phyloP scores from a whole-genome alignment of 2,113 vertebrate species.

The Peromyscus californicus region DNA sequence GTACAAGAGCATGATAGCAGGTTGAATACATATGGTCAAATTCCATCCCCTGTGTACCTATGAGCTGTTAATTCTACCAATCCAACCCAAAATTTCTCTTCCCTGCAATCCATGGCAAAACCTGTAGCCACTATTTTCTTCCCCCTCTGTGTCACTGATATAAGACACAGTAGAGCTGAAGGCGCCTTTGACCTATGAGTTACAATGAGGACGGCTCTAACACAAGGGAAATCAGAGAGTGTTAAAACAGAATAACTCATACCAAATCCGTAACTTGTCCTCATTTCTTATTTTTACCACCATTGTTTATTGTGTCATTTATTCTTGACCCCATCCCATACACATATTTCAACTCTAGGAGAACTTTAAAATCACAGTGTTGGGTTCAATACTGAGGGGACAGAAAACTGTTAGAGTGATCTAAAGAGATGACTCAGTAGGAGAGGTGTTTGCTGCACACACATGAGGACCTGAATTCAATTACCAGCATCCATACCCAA shows the following conservation, averaged over 20 bases:
- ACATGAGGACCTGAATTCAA: too few relatives aligned
- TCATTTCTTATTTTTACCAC: not conserved
- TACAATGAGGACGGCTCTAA: not conserved
- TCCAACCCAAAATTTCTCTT: not conserved
- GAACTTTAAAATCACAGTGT: not conserved
- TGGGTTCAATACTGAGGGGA: not conserved
- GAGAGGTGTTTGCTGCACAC: too few relatives aligned
- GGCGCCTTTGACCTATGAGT: not conserved
- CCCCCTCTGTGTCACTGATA: not conserved
- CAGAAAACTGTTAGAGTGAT: not conserved
- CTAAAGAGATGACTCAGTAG: too few relatives aligned
- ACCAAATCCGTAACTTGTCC: too few relatives aligned
- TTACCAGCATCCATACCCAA: too few relatives aligned
- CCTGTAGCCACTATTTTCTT: not conserved
- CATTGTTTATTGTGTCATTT: not conserved
- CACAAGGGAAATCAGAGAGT: not conserved
- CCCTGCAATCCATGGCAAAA: not conserved
- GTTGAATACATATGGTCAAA: not conserved
- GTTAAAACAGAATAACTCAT: not conserved
- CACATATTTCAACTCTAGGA: not conserved
- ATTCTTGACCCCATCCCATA: accelerated
- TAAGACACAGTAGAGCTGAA: too few relatives aligned
- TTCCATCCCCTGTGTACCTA: not conserved
- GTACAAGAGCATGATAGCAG: not conserved
- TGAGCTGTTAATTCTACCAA: not conserved